Evolutionary conservation across 2,113 vertebrate species (phyloP).

Genomic region (Notiomystis cincta): DNA sequence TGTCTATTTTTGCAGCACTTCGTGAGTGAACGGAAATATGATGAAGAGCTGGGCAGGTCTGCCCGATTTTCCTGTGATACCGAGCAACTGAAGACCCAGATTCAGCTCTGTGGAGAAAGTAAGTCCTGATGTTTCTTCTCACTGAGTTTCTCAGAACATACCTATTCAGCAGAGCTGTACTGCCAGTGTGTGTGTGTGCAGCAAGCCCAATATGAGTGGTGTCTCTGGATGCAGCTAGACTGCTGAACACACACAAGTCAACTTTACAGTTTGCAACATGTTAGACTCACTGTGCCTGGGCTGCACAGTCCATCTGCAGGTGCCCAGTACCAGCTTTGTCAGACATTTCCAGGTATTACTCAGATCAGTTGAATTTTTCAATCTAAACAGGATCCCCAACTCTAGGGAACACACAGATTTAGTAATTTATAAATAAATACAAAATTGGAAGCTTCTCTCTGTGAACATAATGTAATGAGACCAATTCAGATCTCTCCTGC

Average conservation of each 20-base stretch:
- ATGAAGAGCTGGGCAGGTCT: conserved; percentile 79
- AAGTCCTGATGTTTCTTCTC: conserved; percentile 48
- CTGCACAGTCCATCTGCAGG: not conserved
- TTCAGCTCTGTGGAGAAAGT: conserved; percentile 80
- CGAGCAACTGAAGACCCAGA: conserved; percentile 75
- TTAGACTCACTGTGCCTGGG: not conserved
- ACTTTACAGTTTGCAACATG: not conserved
- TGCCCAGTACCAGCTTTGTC: not conserved
- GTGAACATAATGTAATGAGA: not conserved
- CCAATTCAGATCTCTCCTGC: not conserved
- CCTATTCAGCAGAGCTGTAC: not conserved
- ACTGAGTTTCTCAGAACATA: not conserved
- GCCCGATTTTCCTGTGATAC: conserved; percentile 79
- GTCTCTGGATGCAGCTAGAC: not conserved
- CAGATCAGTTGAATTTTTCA: not conserved
- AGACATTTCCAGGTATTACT: not conserved
- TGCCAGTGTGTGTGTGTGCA: not conserved
- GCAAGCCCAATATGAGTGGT: not conserved
- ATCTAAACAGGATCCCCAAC: not conserved
- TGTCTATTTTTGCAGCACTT: conserved; percentile 72
- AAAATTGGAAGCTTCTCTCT: not conserved
- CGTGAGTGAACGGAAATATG: conserved; percentile 81
- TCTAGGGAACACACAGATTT: not conserved
- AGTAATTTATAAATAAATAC: not conserved
- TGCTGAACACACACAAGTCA: not conserved